Evolutionary conservation across 2,888 invertebrate species (phyloP), one percentile per base, ranked within the genome.

Genomic region (Carterocephalus palaemon): DNA sequence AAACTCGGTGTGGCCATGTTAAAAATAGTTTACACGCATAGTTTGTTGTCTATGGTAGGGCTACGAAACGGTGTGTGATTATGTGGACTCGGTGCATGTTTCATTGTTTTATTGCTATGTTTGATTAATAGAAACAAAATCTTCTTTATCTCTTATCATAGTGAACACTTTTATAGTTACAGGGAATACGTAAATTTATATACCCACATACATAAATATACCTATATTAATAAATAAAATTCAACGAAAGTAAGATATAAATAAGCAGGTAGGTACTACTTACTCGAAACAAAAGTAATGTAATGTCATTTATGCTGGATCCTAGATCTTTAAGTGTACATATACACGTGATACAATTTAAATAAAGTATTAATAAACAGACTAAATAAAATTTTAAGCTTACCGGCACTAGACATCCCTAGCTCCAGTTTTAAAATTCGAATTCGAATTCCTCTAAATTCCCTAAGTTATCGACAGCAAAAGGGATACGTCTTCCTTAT

Each of bases 1-100:
- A 84, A 76, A 75, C 76, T 67, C 82, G 63, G 82, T 84, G 85
- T 85, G 84, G 83, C 70, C 84, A 80, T 84, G 85, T 84, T 84
- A 80, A 81, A 84, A 84, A 85, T 84, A 83, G 82, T 84, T 78
- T 81, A 84, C 82, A 82, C 73, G 80, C 76, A 82, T 84, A 83
- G 78, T 77, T 79, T 75, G 59, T 60, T 72, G 68, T 72, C 68
- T 62, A 66, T 53, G 62, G 59, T 60, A 62, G 71, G 67, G 64
- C 60, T 67, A 67, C 63, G 64, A 59, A 61, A 9, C 16, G 17
- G 37, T 17, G 12, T 29, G 12, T 42, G 34, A 41, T 48, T 43
- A 42, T 39, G 24, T 36, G 24, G 13, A 33, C n/a, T 33, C 31
- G 23, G 36, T 22, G 28, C 34, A 16, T 16, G 22, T 29, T 16